Conservation (phyloP, 2,797 vertebrate genomes). For the Lithobates pipiens region DNA sequence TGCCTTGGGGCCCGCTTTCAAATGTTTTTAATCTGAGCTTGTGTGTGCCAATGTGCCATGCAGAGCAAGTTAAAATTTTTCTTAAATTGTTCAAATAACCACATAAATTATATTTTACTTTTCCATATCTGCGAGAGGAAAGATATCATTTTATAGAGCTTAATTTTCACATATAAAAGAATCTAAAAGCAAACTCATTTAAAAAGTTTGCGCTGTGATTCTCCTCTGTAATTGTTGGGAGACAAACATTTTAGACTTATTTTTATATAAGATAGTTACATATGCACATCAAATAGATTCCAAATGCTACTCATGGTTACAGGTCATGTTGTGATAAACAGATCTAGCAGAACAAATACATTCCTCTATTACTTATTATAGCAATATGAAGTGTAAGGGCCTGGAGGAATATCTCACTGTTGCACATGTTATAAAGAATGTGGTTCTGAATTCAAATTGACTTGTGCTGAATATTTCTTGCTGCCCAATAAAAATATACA, state of each 20-base stretch:
- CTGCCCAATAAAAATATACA: neutral
- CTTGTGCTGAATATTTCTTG: neutral
- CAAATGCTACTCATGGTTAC: slow-evolving; percentile 42
- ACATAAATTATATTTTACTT: slow-evolving; percentile 46
- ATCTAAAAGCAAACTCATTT: slow-evolving; percentile 29
- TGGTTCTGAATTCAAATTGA: slow-evolving; percentile 16
- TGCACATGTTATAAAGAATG: slow-evolving; percentile 21
- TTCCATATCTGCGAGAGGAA: slow-evolving; percentile 34
- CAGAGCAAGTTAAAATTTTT: neutral
- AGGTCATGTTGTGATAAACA: slow-evolving; percentile 51
- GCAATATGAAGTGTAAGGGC: slow-evolving; percentile 38
- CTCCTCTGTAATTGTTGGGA: slow-evolving; percentile 12
- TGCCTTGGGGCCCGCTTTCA: slow-evolving; percentile 9
- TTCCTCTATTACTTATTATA: slow-evolving; percentile 44
- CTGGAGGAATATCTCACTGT: slow-evolving; percentile 25
- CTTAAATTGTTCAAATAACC: slow-evolving; percentile 24
- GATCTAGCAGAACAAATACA: slow-evolving; percentile 37
- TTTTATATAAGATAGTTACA: slow-evolving; percentile 30
- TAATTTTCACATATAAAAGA: neutral
- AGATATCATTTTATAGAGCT: slow-evolving; percentile 41
- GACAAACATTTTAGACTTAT: slow-evolving; percentile 31
- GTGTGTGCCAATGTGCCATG: neutral
- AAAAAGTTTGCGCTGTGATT: slow-evolving; percentile 35
- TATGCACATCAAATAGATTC: slow-evolving; percentile 45
- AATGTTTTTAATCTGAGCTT: slow-evolving; percentile 8